Evolutionary conservation across 2,797 vertebrate species (phyloP).

Genomic region (Mormyrus hasselquistii): DNA sequence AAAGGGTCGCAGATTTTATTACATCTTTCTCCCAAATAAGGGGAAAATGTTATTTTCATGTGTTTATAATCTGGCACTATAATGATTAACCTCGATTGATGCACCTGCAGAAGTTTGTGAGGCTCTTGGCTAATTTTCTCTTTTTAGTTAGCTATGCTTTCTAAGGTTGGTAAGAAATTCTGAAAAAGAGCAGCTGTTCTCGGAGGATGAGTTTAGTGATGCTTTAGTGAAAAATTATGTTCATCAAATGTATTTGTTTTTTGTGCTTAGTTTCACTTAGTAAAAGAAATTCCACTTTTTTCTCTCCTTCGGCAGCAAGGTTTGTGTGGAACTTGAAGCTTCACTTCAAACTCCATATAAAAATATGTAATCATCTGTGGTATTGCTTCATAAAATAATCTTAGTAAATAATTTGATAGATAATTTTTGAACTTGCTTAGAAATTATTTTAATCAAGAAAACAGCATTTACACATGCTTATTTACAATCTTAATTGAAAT

Average conservation of each 20-base stretch:
- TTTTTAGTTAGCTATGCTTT: conserved; percentile 33
- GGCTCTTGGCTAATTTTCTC: background rate
- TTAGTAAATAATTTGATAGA: background rate
- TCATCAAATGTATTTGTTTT: background rate
- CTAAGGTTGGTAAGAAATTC: background rate
- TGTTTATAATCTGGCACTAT: background rate
- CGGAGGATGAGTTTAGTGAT: background rate
- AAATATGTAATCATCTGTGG: background rate
- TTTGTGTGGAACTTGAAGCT: background rate
- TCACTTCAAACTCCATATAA: background rate
- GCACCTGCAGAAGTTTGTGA: conserved; percentile 3
- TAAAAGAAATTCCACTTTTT: background rate
- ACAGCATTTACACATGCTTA: background rate
- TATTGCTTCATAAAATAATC: background rate
- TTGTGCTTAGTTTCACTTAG: background rate
- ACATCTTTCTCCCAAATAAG: background rate
- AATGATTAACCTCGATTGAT: background rate
- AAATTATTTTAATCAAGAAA: background rate
- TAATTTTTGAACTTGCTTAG: background rate
- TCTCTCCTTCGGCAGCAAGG: background rate
- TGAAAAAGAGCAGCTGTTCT: background rate
- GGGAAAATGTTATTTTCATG: background rate
- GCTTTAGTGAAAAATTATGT: background rate
- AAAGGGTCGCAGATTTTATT: background rate
- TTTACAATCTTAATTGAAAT: background rate